Evolutionary conservation across 2,888 invertebrate genomes (phyloP).

Genomic region (Nemotelus nigrinus): DNA sequence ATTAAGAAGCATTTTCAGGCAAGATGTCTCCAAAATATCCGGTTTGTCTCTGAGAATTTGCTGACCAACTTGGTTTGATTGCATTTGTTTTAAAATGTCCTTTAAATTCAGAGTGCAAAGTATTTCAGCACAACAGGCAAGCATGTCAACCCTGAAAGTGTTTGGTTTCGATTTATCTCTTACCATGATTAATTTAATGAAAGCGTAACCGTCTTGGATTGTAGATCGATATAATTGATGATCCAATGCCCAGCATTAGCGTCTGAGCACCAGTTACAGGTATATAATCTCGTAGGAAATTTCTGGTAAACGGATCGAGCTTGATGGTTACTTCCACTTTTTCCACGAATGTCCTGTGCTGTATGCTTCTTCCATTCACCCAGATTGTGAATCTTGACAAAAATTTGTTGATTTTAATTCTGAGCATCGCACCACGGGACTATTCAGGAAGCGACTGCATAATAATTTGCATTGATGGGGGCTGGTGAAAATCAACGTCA

Average conservation of each 20-base stretch:
- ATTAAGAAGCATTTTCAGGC: slow-evolving; percentile 64
- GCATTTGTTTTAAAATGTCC: slow-evolving; percentile 77
- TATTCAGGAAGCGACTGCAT: too few species aligned
- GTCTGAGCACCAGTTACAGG: slow-evolving; percentile 20
- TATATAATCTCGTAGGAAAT: neutral
- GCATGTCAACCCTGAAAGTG: slow-evolving; percentile 83
- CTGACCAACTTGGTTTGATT: slow-evolving; percentile 75
- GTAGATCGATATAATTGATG: slow-evolving; percentile 9
- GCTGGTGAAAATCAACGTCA: too few species aligned
- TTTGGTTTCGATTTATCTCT: slow-evolving; percentile 61
- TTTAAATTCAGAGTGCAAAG: slow-evolving; percentile 75
- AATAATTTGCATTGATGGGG: too few species aligned
- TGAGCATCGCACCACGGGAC: too few species aligned
- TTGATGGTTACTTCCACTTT: too few species aligned
- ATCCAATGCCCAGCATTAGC: slow-evolving; percentile 24
- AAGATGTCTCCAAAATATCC: slow-evolving; percentile 73
- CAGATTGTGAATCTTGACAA: too few species aligned
- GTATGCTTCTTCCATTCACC: too few species aligned
- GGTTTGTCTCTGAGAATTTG: slow-evolving; percentile 79
- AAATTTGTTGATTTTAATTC: too few species aligned
- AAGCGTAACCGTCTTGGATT: slow-evolving; percentile 20
- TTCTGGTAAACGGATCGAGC: neutral
- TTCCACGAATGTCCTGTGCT: too few species aligned
- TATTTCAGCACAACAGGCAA: slow-evolving; percentile 88
- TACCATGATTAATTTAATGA: neutral